These are phyloP conservation scores for Notechis scutatus DNA, from an alignment of 2,113 vertebrate species.

Conservation along the genomic window DNA sequence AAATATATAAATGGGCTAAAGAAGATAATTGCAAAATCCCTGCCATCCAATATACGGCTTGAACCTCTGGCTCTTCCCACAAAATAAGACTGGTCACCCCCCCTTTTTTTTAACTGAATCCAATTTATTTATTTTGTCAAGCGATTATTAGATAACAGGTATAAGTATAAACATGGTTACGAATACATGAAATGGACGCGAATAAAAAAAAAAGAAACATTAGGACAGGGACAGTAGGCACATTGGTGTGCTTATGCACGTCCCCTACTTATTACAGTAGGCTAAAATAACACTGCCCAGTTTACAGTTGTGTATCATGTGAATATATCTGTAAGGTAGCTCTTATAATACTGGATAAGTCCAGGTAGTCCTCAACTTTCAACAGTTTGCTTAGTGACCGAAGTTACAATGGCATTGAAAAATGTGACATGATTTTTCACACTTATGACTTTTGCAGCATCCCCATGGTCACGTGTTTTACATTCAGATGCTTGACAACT, in stretches of 20 bases:
- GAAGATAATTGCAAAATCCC: not conserved
- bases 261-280: not conserved
- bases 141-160: no score
- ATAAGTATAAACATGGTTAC: no score
- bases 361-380: not conserved
- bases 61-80: not conserved
- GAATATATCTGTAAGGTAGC: not conserved
- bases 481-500: not conserved
- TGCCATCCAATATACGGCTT: not conserved
- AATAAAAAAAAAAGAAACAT: no score
- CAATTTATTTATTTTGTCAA: not conserved
- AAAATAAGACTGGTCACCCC: not conserved
- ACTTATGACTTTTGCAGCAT: not conserved
- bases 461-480: not conserved
- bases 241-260: no score
- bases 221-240: no score
- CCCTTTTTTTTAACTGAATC: not conserved
- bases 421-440: not conserved
- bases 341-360: not conserved
- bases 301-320: not conserved
- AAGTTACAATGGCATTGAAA: not conserved
- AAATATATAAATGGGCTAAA: not conserved
- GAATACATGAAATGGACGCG: no score
- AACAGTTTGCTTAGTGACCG: not conserved
- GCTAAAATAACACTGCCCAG: not conserved